Base-by-base conservation (phyloP, 2,888 invertebrate species). In the Caenorhabditis angaria region DNA sequence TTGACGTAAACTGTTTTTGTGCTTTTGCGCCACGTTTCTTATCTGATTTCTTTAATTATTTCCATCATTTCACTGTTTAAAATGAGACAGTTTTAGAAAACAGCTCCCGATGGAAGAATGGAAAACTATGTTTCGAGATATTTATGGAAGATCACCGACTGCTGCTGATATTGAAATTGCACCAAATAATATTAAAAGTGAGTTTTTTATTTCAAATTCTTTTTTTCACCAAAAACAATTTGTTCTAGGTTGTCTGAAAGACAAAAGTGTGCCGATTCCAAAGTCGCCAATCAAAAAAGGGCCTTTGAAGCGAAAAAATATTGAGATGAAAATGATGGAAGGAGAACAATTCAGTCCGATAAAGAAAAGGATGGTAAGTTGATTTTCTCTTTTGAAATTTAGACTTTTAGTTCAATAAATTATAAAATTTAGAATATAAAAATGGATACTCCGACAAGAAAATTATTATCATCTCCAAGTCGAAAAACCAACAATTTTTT, bases 91-190 rank as follows among this genome's bases (percentile, higher is more conserved):
- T n/a, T n/a, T n/a, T n/a, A n/a, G n/a, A n/a, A n/a, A n/a, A n/a
- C n/a, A n/a, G n/a, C n/a, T n/a, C n/a, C n/a, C 10, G 48, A 61
- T 72, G 55, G 72, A 76, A n/a, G 64, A 59, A 32, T 83, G 83
- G 83, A 69, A 70, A 29, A 29, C 59, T 24, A 76, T 77, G 10
- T 83, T 80, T 61, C 78, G 77, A 29, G 70, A 71, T 27, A 78
- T 83, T 53, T 76, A 83, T 56, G 78, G 77, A 10, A 76, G 76
- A 61, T 72, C 81, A 10, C 83, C 83, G 25, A 74, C 73, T 25
- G 64, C 77, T 12, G 56, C 55, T 10, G 81, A 81, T 59, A 66
- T 69, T 27, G 59, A 55, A 14, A 50, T 79, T 3, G 77, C 79
- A 24, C 79, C 78, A n/a, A 54, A 25, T 10, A 65, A 72, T 61